Base-by-base conservation (phyloP, 2,797 vertebrate genomes). In the Hybognathus amarus region DNA sequence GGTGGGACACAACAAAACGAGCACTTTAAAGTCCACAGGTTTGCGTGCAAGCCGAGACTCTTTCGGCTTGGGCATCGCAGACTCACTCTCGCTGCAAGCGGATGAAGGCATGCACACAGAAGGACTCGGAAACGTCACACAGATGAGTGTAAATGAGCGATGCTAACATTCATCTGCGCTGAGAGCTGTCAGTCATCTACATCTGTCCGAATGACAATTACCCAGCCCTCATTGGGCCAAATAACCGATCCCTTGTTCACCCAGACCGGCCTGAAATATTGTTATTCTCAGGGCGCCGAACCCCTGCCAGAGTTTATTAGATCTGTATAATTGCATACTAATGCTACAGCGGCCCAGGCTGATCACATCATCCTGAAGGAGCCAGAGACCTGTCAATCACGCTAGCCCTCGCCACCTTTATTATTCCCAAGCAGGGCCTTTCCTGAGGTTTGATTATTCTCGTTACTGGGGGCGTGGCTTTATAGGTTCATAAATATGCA, bases 71-170 rank as follows among this genome's bases (percentile, higher is more conserved):
- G 83, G 90, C 90, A 90, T 90, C 89, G 83, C 76, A 80, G 79
- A 84, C 88, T 89, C 86, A 83, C 79, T 78, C 83, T 76, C 73
- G 33, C 73, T 40, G 73, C 52, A 89, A 88, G 90, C 86, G 86
- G 83, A 63, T 85, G 81, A 77, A 56, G 22, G 36, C 94, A 92
- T 95, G 93, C 94, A 87, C 82, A 91, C 77, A 66, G 24, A 50
- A 52, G 13, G 11, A 38, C 54, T 42, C 8, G 56, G 27, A 17
- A 20, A 45, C 27, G 12, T 36, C 61, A 66, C 61, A 22, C 47
- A 40, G 67, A 45, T 50, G 77, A 66, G 27, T 7, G n/a, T 15
- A 22, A 64, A 40, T 42, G 38, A 64, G 59, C 59, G 59, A 63
- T 24, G 40, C 36, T 22, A 47, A 76, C 13, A 36, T 18, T 33